Percentiles rank a stretch among this genome's conserved stretches.
phyloP scores from a whole-genome alignment of 2,888 invertebrate genomes.

The Lepidocyrtinus sp. region DNA sequence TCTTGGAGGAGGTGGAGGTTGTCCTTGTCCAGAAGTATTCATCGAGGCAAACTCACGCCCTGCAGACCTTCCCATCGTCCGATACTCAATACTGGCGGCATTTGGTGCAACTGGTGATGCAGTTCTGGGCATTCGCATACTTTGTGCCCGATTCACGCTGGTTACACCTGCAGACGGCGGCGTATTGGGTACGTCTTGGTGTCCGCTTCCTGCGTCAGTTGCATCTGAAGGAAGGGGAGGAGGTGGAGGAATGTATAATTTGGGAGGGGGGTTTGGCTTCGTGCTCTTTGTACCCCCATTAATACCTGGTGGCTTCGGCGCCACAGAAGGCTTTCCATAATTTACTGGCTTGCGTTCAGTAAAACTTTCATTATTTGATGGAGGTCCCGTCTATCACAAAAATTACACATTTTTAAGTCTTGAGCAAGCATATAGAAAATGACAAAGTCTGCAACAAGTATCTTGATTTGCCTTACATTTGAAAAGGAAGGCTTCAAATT shows the following conservation, averaged over 20 bases:
- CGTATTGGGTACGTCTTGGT: slow-evolving; percentile 49
- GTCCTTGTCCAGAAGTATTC: slow-evolving; percentile 65
- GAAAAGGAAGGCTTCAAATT: slow-evolving; percentile 76
- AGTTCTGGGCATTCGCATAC: slow-evolving; percentile 86
- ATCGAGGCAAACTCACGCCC: slow-evolving; percentile 61
- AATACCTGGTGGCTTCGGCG: slow-evolving; percentile 84
- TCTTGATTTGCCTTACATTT: slow-evolving; percentile 19
- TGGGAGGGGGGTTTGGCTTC: slow-evolving; percentile 68
- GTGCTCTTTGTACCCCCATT: slow-evolving; percentile 56
- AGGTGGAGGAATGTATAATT: slow-evolving; percentile 67
- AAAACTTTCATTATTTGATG: not conserved
- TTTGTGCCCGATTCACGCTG: slow-evolving; percentile 82
- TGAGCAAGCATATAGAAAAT: too few species aligned
- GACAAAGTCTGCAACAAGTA: not conserved
- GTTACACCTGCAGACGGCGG: slow-evolving; percentile 72
- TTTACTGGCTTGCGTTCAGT: slow-evolving; percentile 52
- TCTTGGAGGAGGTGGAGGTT: slow-evolving; percentile 70
- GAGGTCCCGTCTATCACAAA: not conserved
- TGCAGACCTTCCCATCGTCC: slow-evolving; percentile 66
- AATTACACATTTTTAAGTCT: too few species aligned
- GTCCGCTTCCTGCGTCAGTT: slow-evolving; percentile 1
- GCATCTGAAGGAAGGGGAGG: slow-evolving; percentile 43
- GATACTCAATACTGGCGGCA: slow-evolving; percentile 65
- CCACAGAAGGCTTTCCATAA: slow-evolving; percentile 86
- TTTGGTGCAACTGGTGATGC: slow-evolving; percentile 71